phyloP scores from a whole-genome alignment of 92 coral and sea anemone species.

The Anthopleura xanthogrammica region DNA sequence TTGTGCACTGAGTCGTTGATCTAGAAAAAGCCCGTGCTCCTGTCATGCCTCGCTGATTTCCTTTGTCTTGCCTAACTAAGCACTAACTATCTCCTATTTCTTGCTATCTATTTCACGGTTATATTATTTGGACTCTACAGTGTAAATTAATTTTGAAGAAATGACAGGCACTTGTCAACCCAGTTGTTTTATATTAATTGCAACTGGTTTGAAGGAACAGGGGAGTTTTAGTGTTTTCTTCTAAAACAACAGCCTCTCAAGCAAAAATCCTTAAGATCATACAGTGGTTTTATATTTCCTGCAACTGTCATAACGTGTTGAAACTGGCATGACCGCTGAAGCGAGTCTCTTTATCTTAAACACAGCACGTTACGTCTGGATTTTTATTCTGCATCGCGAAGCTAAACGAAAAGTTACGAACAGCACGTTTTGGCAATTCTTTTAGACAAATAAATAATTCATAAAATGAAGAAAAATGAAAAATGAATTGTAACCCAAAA shows the following conservation, averaged over 20 bases:
- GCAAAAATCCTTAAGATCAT: no score
- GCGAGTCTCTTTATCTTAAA: background rate
- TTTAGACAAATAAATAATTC: background rate
- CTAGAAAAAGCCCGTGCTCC: no score
- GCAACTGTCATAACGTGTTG: background rate
- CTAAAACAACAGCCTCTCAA: no score
- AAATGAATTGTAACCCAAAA: background rate
- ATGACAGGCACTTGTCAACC: no score
- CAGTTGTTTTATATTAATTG: background rate
- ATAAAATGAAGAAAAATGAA: background rate
- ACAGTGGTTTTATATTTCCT: background rate
- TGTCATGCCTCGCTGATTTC: no score
- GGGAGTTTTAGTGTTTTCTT: no score
- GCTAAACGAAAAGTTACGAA: background rate
- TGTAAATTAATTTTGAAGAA: no score
- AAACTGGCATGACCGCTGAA: background rate
- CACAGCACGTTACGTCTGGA: background rate
- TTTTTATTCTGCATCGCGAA: background rate
- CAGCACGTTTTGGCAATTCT: background rate
- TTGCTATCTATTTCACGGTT: no score
- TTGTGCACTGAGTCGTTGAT: no score
- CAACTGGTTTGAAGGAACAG: background rate
- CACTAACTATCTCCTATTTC: no score
- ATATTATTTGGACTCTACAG: no score
- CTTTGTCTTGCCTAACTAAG: no score